Evolutionary conservation across 2,888 invertebrate species (phyloP).

Genomic region (Unio pictorum): DNA sequence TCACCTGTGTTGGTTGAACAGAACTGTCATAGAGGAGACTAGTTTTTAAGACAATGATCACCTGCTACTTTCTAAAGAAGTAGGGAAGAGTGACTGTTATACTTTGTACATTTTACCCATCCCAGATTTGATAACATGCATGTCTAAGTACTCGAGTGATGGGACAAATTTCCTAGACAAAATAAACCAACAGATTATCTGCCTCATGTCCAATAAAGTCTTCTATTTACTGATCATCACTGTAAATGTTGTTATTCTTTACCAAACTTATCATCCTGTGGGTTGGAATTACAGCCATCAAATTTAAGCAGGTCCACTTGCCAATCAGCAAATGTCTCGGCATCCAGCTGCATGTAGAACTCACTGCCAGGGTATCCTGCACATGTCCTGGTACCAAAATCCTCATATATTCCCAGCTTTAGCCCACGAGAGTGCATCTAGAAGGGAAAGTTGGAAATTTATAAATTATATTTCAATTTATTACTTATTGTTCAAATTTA

Average conservation of each 20-base stretch:
- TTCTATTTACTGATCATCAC: too few species aligned
- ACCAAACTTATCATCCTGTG: slow-evolving; percentile 74
- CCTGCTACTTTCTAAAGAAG: too few species aligned
- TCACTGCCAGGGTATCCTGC: slow-evolving; percentile 97
- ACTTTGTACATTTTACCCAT: too few species aligned
- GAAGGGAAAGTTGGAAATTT: not conserved
- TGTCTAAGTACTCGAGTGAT: too few species aligned
- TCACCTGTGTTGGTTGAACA: too few species aligned
- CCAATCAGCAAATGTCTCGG: slow-evolving; percentile 95
- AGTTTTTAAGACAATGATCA: too few species aligned
- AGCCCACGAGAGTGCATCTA: slow-evolving; percentile 78
- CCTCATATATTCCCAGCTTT: slow-evolving; percentile 98
- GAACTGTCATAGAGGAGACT: too few species aligned
- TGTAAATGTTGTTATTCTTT: slow-evolving; percentile 5
- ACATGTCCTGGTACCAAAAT: slow-evolving; percentile 97
- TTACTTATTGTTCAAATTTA: slow-evolving; percentile 43
- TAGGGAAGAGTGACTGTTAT: too few species aligned
- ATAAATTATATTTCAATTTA: not conserved
- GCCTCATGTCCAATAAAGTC: too few species aligned
- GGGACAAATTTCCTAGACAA: too few species aligned
- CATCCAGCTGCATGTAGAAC: slow-evolving; percentile 89
- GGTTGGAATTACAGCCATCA: slow-evolving; percentile 96
- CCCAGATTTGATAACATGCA: too few species aligned
- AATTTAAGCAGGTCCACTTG: slow-evolving; percentile 95
- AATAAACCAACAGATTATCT: too few species aligned